A percentile compares a stretch with the other conserved stretches of the same genome.
phyloP scores from a whole-genome alignment of 2,797 vertebrate genomes.

The Sebastiscus tertius region DNA sequence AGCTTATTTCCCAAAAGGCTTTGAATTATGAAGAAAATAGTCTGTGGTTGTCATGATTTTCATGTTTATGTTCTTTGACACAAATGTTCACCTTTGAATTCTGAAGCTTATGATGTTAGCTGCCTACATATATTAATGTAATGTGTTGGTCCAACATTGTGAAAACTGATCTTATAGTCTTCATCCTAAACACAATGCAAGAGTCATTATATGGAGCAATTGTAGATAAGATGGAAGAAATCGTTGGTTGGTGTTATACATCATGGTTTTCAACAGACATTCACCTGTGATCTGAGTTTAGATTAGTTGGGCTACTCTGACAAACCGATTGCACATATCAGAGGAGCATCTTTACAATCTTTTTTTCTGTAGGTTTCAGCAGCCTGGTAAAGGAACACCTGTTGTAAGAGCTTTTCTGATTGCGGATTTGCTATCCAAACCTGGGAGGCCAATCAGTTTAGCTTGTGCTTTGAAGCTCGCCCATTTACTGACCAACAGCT shows the following conservation, averaged over 20 bases:
- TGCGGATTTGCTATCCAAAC: neutral
- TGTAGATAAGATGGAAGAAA: neutral
- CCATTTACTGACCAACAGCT: neutral
- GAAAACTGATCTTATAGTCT: neutral
- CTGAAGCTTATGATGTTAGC: neutral
- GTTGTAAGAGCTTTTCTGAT: neutral
- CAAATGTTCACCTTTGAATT: conserved; percentile 4
- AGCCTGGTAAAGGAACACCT: neutral
- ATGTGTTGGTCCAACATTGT: neutral
- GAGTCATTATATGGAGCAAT: neutral
- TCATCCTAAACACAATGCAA: neutral
- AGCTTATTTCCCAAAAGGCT: neutral
- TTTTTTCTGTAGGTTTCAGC: neutral
- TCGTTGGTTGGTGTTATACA: neutral
- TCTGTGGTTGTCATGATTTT: neutral
- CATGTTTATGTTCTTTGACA: neutral
- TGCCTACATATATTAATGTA: neutral
- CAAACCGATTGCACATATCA: neutral
- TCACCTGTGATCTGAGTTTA: neutral
- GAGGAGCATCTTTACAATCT: neutral
- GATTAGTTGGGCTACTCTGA: neutral
- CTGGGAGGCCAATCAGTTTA: neutral
- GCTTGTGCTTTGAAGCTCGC: neutral
- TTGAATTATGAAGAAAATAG: neutral
- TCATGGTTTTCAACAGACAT: neutral